These are phyloP conservation scores for Drosophila watanabei DNA, from an alignment of 1,140 invertebrate genomes.

Conservation along the genomic window DNA sequence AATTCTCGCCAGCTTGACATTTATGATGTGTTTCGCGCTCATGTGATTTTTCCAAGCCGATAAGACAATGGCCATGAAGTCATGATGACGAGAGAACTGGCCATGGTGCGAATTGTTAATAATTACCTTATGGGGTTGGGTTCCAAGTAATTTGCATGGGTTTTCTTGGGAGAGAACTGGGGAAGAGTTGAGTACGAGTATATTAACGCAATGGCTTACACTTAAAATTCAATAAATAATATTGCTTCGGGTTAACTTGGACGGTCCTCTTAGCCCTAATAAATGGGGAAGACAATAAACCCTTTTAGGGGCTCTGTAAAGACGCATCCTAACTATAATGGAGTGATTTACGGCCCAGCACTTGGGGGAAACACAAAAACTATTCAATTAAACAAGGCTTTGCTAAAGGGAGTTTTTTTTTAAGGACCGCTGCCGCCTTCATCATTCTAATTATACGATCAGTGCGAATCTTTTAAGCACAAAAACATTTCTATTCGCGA, in stretches of 20 bases:
- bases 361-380: slow-evolving; percentile 17
- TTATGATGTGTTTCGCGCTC: slow-evolving; percentile 80
- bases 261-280: slow-evolving; percentile 1
- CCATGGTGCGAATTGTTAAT: slow-evolving; percentile 45
- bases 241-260: slow-evolving; percentile 2
- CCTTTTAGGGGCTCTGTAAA: background rate
- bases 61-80: slow-evolving; percentile 81
- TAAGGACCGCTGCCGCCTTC: slow-evolving; percentile 5
- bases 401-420: slow-evolving; percentile 32
- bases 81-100: slow-evolving; percentile 61
- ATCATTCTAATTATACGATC: slow-evolving; percentile 58
- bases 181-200: background rate
- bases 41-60: slow-evolving; percentile 72
- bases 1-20: slow-evolving; percentile 82
- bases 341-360: slow-evolving; percentile 34
- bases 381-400: slow-evolving; percentile 42
- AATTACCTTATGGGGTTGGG: slow-evolving; percentile 23
- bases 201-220: background rate
- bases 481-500: slow-evolving; percentile 40
- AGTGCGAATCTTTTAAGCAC: slow-evolving; percentile 22
- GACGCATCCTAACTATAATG: slow-evolving; percentile 1
- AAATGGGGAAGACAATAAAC: slow-evolving; percentile 18
- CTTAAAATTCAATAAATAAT: slow-evolving; percentile 26
- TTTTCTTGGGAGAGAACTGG: background rate
- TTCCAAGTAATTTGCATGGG: background rate